These are phyloP conservation scores for Marronus borbonicus DNA, from an alignment of 2,888 invertebrate species.

Conservation along the genomic window DNA sequence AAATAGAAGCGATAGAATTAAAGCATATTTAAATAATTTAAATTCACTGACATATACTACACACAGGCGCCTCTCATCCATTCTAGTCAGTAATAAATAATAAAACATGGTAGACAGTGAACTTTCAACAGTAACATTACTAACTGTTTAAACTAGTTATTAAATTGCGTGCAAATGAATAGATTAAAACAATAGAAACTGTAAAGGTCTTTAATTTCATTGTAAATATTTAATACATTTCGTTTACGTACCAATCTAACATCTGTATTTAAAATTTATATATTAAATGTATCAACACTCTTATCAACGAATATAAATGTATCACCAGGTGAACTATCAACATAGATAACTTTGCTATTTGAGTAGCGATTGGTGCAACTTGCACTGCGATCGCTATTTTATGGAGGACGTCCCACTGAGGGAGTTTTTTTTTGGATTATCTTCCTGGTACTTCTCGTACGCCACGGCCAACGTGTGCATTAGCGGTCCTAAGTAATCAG, in stretches of 20 bases:
- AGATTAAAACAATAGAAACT: background rate
- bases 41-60: no score
- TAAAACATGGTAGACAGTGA: no score
- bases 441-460: conserved; percentile 64
- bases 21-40: no score
- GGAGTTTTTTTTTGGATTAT: conserved; percentile 62
- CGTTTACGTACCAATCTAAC: background rate
- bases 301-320: conserved; percentile 56
- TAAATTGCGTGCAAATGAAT: background rate
- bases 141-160: no score
- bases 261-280: conserved; percentile 50
- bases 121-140: no score
- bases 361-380: conserved; percentile 62
- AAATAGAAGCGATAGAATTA: no score
- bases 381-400: conserved; percentile 63
- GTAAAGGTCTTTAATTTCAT: background rate
- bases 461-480: conserved; percentile 64
- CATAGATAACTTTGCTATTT: conserved; percentile 62
- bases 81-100: no score
- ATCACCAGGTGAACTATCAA: conserved; percentile 59
- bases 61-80: no score
- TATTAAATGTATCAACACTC: conserved; percentile 50
- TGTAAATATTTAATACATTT: background rate
- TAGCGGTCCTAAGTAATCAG: conserved; percentile 65
- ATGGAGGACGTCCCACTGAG: conserved; percentile 63